These are phyloP conservation scores for Harpegnathos saltator DNA, from an alignment of 1,140 invertebrate species.

Conservation along the genomic window DNA sequence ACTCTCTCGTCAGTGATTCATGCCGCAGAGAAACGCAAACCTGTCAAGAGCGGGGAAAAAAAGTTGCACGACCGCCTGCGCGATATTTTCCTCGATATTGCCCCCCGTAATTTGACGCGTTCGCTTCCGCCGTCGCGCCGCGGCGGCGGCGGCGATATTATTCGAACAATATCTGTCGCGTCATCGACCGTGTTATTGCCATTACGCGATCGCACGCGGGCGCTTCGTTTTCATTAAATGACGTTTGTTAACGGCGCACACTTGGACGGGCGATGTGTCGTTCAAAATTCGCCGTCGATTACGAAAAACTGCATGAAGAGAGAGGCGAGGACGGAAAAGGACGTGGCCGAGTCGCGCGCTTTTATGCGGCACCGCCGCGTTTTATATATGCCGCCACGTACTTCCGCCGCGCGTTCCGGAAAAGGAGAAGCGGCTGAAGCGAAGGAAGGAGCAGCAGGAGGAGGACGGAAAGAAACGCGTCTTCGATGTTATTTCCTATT, in stretches of 20 bases:
- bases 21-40: constrained; percentile 47
- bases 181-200: constrained; percentile 11
- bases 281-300: background rate
- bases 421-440: no score
- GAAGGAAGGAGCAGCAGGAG: no score
- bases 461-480: no score
- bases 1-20: constrained; percentile 58
- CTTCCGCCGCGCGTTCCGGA: no score
- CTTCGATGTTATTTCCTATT: background rate
- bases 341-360: no score
- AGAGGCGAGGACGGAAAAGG: no score
- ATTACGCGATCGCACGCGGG: background rate
- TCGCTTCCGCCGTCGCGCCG: constrained; percentile 14
- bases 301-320: no score
- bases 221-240: background rate
- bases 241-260: no score
- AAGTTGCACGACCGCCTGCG: constrained; percentile 12
- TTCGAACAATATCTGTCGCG: constrained; percentile 24
- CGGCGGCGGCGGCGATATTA: constrained; percentile 57
- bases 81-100: constrained; percentile 38
- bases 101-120: constrained; percentile 40
- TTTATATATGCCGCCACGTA: no score
- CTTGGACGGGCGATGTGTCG: background rate
- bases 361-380: no score
- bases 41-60: constrained; percentile 36